Conservation (phyloP, 1,140 invertebrate species). For the Plodia interpunctella region DNA sequence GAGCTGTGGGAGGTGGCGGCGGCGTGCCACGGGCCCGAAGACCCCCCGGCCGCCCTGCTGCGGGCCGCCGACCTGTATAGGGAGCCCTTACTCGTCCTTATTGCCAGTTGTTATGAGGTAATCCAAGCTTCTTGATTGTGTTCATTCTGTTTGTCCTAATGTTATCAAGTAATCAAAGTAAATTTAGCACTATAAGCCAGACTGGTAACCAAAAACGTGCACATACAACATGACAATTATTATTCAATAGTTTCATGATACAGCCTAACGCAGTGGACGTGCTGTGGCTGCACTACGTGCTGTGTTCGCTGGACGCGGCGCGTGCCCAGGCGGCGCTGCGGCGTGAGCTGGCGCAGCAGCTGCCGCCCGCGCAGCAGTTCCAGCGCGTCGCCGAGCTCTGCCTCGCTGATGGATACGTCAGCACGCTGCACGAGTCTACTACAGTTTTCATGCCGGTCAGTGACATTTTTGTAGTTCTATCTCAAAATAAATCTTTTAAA, state of each 20-base stretch:
- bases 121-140: too few relatives aligned
- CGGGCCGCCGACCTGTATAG: constrained; percentile 76
- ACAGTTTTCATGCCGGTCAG: constrained; percentile 82
- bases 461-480: constrained; percentile 19
- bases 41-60: constrained; percentile 80
- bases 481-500: constrained; percentile 16
- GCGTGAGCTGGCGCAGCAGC: constrained; percentile 45
- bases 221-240: too few relatives aligned
- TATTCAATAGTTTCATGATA: neutral
- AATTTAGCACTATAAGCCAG: too few relatives aligned
- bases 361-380: constrained; percentile 49
- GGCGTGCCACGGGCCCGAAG: constrained; percentile 81
- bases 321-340: constrained; percentile 47
- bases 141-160: too few relatives aligned
- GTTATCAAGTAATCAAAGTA: too few relatives aligned
- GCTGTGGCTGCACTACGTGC: constrained; percentile 81
- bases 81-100: constrained; percentile 79
- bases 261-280: constrained; percentile 81
- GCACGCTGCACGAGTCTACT: constrained; percentile 78
- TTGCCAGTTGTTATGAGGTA: constrained; percentile 84
- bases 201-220: too few relatives aligned
- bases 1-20: constrained; percentile 81
- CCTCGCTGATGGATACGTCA: constrained; percentile 72
- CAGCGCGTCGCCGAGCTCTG: constrained; percentile 75
- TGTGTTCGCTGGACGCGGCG: constrained; percentile 54